Conservation (phyloP, 2,113 vertebrate genomes). For the Dasypus novemcinctus region DNA sequence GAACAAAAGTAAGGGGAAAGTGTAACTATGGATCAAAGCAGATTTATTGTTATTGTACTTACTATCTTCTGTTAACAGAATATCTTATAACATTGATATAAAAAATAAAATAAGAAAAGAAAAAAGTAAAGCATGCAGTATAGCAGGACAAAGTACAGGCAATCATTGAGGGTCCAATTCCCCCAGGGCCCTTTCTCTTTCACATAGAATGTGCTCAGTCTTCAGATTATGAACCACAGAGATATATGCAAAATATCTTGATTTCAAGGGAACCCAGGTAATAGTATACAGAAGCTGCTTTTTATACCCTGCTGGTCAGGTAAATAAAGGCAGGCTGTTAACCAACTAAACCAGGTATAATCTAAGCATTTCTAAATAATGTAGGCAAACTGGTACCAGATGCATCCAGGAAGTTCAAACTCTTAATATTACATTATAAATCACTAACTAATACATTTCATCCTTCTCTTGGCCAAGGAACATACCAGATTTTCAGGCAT, state of each 20-base stretch:
- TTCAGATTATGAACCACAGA: neutral
- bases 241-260: neutral
- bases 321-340: neutral
- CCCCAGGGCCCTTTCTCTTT: neutral
- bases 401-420: neutral
- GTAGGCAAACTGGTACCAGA: neutral
- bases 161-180: neutral
- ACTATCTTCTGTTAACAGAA: no score
- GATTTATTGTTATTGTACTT: no score
- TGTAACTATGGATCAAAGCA: no score
- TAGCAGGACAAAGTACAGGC: neutral
- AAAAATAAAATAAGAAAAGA: no score
- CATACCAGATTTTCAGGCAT: neutral
- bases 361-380: neutral
- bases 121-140: neutral
- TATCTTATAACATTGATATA: no score
- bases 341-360: neutral
- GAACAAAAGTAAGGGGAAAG: no score
- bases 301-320: neutral
- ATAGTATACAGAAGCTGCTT: neutral
- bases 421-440: neutral
- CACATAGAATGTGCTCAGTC: neutral
- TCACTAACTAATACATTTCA: neutral
- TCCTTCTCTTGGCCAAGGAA: neutral
- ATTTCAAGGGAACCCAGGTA: neutral